Percentiles rank a stretch among this genome's conserved stretches.
Conservation (phyloP, 2,113 vertebrate species). For the Scomber scombrus region DNA sequence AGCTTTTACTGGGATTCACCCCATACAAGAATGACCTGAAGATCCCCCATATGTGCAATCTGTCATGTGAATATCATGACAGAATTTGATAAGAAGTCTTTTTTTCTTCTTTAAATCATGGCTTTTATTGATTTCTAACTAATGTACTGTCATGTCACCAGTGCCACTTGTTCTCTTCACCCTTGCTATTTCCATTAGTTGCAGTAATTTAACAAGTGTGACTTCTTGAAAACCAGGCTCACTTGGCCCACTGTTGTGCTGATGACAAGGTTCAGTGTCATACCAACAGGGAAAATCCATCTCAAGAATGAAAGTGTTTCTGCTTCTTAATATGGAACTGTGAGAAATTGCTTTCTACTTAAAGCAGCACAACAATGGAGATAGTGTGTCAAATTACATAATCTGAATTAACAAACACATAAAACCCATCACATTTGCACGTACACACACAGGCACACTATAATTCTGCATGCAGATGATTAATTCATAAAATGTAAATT, state of each 20-base stretch:
- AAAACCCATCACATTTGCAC: slow-evolving; percentile 22
- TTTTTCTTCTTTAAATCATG: no score
- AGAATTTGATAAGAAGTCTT: no score
- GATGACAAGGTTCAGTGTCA: background rate
- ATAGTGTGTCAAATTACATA: slow-evolving; percentile 48
- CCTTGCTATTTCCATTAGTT: slow-evolving; percentile 5
- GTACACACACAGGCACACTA: background rate
- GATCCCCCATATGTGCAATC: no score
- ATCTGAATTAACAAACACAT: slow-evolving; percentile 39
- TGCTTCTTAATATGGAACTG: slow-evolving; percentile 35
- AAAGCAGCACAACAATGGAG: slow-evolving; percentile 2
- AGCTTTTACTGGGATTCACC: background rate
- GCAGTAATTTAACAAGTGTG: slow-evolving; percentile 9
- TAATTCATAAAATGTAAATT: slow-evolving; percentile 62
- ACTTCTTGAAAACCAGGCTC: slow-evolving; percentile 9
- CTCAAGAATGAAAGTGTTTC: slow-evolving; percentile 15
- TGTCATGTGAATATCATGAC: no score
- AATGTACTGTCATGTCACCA: background rate
- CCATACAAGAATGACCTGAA: background rate
- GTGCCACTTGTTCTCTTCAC: slow-evolving; percentile 1
- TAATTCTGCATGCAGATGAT: slow-evolving; percentile 44
- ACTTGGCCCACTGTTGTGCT: background rate
- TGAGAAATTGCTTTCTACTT: slow-evolving; percentile 20
- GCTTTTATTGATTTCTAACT: background rate
- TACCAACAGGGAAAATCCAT: slow-evolving; percentile 33